Evolutionary conservation across 2,888 invertebrate species (phyloP), one percentile per base, ranked within the genome.

Genomic region (Neoaliturus tenellus): DNA sequence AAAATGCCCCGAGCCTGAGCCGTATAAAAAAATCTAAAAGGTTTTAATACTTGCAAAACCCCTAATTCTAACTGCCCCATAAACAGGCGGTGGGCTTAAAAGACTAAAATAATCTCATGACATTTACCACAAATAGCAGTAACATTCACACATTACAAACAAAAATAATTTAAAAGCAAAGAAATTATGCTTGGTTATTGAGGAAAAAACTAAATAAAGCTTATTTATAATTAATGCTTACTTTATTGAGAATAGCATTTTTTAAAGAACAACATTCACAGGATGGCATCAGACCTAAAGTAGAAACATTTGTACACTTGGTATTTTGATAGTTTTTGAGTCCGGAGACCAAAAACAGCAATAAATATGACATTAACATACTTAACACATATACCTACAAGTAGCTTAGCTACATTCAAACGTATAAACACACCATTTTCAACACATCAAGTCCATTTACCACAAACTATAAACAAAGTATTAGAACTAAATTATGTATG

Each of bases 241-340:
- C 62, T 62, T 62, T 62, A 62, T 62, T 62, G 62, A 62, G 51
- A 51, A 51, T 62, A 55, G 25, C 62, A 62, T n/a, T n/a, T n/a
- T n/a, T n/a, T n/a, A n/a, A n/a, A n/a, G n/a, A n/a, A n/a, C n/a
- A 28, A 62, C 28, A 62, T 14, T 62, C 31, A 62, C 5, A 62
- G 2, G 20, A 62, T 51, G 31, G 62, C 14, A 31, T 62, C 31
- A 25, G 17, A 28, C 28, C 28, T 8, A 62, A 39, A 12, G 39
- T 62, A 62, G 55, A 55, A 55, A 62, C 28, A 31, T 62, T 62
- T 62, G 62, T 51, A 51, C 51, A 51, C 14, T 28, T 62, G 62
- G 31, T 62, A 62, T 62, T 28, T 62, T 5, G 31, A 28, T 12
- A 62, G 23, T 62, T 62, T 62, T 31, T 23, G 31, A 25, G 25